These are phyloP conservation scores for Troilus luridus DNA, from an alignment of 2,888 invertebrate genomes.

Conservation along the genomic window DNA sequence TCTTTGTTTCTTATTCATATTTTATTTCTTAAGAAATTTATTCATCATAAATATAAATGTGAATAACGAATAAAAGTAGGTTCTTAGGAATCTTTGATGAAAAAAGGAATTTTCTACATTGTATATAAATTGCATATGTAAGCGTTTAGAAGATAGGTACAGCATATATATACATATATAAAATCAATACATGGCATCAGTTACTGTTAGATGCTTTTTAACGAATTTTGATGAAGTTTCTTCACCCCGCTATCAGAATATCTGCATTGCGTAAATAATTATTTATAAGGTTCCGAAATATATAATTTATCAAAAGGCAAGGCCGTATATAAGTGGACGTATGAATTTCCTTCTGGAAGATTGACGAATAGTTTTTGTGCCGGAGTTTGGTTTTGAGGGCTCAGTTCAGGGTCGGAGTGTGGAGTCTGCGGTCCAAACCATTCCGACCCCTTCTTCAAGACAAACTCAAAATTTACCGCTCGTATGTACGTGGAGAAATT, in stretches of 20 bases:
- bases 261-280: neutral
- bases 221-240: neutral
- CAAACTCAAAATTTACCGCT: slow-evolving; percentile 38
- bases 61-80: too few relatives aligned
- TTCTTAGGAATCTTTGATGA: too few relatives aligned
- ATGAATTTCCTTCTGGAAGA: slow-evolving; percentile 1
- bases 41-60: too few relatives aligned
- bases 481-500: neutral
- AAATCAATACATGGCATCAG: neutral
- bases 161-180: too few relatives aligned
- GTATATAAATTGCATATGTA: too few relatives aligned
- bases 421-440: slow-evolving; percentile 36
- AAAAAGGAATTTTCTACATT: too few relatives aligned
- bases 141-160: too few relatives aligned
- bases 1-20: neutral
- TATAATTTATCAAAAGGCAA: neutral
- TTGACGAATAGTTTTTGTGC: slow-evolving; percentile 45
- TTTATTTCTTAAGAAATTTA: neutral
- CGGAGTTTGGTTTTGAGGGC: neutral
- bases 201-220: neutral
- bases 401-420: slow-evolving; percentile 39
- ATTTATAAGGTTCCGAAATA: neutral
- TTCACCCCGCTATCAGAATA: neutral
- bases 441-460: neutral
- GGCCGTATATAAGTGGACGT: neutral